phyloP scores from a whole-genome alignment of 2,113 vertebrate species.

The Dromiciops gliroides region DNA sequence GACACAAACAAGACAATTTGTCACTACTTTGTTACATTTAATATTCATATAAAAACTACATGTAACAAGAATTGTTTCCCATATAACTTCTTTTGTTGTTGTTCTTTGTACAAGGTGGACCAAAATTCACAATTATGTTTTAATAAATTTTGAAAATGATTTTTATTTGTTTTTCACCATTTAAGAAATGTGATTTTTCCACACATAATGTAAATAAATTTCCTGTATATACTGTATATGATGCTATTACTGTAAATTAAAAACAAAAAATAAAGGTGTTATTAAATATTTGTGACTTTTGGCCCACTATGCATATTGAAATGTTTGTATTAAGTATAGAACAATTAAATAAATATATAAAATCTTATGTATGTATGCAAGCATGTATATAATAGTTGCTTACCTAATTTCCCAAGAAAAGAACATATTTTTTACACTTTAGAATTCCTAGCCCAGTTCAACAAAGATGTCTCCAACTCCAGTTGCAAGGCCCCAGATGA shows the following conservation, averaged over 20 bases:
- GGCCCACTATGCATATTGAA: too few relatives aligned
- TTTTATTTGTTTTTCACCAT: too few relatives aligned
- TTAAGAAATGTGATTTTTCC: too few relatives aligned
- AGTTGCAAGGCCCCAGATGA: background rate
- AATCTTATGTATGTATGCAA: background rate
- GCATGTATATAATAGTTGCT: background rate
- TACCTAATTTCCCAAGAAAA: background rate
- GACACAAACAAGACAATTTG: background rate
- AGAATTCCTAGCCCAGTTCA: background rate
- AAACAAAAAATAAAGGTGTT: too few relatives aligned
- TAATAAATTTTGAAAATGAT: too few relatives aligned
- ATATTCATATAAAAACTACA: background rate
- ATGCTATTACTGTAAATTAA: too few relatives aligned
- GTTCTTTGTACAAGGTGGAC: background rate
- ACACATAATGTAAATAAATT: too few relatives aligned
- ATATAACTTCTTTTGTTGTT: background rate
- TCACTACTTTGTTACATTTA: background rate
- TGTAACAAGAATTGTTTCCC: background rate
- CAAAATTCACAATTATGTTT: too few relatives aligned
- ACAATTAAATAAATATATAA: too few relatives aligned
- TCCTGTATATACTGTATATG: too few relatives aligned
- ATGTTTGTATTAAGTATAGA: background rate
- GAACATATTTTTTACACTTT: background rate
- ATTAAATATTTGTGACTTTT: too few relatives aligned
- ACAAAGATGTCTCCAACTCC: background rate